phyloP scores from a whole-genome alignment of 1,140 invertebrate species.

The Diuraphis noxia region DNA sequence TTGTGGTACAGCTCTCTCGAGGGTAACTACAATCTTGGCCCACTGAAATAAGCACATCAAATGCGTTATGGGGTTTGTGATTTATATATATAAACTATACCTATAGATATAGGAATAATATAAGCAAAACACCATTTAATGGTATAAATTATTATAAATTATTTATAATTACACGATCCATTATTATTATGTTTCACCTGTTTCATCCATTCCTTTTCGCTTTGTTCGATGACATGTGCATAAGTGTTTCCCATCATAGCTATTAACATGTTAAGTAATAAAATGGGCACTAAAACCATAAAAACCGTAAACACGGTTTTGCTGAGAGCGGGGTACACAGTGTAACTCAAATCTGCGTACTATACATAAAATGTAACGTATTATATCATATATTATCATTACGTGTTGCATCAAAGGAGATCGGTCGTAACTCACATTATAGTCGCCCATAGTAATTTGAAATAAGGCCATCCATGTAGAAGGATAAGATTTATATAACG shows the following conservation, averaged over 20 bases:
- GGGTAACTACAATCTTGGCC: conserved; percentile 95
- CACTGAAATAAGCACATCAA: conserved; percentile 67
- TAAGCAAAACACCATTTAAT: neutral
- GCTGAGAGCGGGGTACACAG: conserved; percentile 85
- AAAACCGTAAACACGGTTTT: conserved; percentile 96
- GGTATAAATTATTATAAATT: too few species aligned
- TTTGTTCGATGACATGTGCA: conserved; percentile 95
- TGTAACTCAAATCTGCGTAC: conserved; percentile 88
- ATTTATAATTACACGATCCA: neutral
- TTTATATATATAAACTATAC: too few species aligned
- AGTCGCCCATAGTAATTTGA: conserved; percentile 96
- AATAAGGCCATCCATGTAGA: conserved; percentile 97
- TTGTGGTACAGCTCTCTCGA: conserved; percentile 89
- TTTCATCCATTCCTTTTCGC: conserved; percentile 98
- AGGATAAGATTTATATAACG: conserved; percentile 80
- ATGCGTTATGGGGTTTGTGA: neutral
- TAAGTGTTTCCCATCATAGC: conserved; percentile 99
- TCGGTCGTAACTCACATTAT: conserved; percentile 75
- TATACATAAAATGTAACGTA: conserved; percentile 62
- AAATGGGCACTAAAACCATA: conserved; percentile 95
- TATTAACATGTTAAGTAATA: conserved; percentile 96
- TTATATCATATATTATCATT: conserved; percentile 55
- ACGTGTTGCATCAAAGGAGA: neutral
- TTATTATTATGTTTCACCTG: conserved; percentile 65
- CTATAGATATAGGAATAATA: too few species aligned